Conservation (phyloP, 2,797 vertebrate species). For the Chrosomus eos region DNA sequence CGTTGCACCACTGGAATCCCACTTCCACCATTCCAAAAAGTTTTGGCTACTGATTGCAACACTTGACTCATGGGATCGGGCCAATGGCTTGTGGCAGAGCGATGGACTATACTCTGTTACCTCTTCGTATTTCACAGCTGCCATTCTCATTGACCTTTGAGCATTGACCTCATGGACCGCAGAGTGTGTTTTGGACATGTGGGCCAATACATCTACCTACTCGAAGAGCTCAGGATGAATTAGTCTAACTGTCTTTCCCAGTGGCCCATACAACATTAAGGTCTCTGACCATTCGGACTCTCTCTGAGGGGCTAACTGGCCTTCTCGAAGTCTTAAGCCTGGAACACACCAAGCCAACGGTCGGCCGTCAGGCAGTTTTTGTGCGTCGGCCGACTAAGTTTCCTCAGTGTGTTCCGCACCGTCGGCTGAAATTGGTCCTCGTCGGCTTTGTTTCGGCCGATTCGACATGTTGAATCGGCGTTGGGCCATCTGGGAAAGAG, state of each 20-base stretch:
- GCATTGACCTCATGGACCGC: background rate
- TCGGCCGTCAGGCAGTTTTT: too few species aligned
- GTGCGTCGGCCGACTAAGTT: too few species aligned
- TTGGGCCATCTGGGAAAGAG: too few species aligned
- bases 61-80: background rate
- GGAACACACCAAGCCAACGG: too few species aligned
- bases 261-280: background rate
- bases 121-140: slow-evolving; percentile 26
- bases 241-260: slow-evolving; percentile 18
- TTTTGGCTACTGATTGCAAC: background rate
- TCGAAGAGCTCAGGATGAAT: slow-evolving; percentile 25
- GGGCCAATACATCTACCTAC: background rate
- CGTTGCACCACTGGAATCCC: background rate
- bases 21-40: slow-evolving; percentile 49
- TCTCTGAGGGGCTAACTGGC: slow-evolving; percentile 3
- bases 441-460: too few species aligned
- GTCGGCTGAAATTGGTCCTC: too few species aligned
- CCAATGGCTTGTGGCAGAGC: background rate
- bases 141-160: slow-evolving; percentile 29
- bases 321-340: slow-evolving; percentile 50
- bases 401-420: too few species aligned
- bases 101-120: background rate
- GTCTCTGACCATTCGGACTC: slow-evolving; percentile 14
- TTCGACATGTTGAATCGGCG: too few species aligned
- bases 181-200: background rate